Conservation (phyloP, 2,797 vertebrate genomes). For the Acipenser oxyrinchus region DNA sequence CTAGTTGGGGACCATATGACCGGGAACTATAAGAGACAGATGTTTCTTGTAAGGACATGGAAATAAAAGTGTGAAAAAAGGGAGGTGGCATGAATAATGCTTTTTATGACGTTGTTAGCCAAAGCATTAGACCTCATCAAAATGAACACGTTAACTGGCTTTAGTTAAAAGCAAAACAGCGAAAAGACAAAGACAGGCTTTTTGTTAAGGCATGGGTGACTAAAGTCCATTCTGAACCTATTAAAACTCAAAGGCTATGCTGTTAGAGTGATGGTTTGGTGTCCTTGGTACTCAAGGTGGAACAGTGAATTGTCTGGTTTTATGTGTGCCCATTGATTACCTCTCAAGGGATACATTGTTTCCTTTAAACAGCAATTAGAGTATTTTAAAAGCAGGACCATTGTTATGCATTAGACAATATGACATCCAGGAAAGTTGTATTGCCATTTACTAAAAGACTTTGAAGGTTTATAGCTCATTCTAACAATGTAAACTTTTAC, state of each 20-base stretch:
- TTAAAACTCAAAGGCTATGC: constrained; percentile 3
- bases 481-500: too few species aligned
- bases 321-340: too few species aligned
- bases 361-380: too few species aligned
- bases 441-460: too few species aligned
- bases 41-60: constrained; percentile 2
- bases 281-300: not conserved
- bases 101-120: constrained; percentile 16
- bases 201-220: constrained; percentile 9
- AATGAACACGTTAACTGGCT: constrained; percentile 13
- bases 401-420: too few species aligned
- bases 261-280: constrained; percentile 4
- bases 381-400: too few species aligned
- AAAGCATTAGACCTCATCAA: constrained; percentile 11
- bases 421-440: too few species aligned
- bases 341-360: too few species aligned
- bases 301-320: not conserved
- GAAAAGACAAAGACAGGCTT: constrained; percentile 8
- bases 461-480: too few species aligned
- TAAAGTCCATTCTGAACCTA: not conserved
- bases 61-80: not conserved
- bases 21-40: constrained; percentile 6
- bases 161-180: constrained; percentile 15
- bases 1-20: not conserved
- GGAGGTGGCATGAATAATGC: constrained; percentile 17